Conservation (phyloP, 2,888 invertebrate genomes). For the Gerris lacustris region DNA sequence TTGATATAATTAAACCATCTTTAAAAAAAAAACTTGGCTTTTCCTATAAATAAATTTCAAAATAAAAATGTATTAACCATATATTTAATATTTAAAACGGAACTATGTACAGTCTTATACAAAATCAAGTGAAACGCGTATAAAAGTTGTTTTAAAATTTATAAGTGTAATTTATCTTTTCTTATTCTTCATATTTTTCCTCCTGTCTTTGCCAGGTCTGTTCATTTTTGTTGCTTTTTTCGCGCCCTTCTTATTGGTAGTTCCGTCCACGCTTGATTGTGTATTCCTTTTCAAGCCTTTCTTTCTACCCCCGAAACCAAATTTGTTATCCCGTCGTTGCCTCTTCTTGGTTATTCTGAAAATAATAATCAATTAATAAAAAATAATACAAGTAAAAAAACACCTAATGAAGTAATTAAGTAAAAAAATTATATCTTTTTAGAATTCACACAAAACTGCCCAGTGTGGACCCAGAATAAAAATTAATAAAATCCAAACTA, state of each 20-base stretch:
- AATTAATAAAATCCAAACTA: too few relatives aligned
- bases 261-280: constrained; percentile 58
- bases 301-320: constrained; percentile 93
- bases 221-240: constrained; percentile 26
- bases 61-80: too few relatives aligned
- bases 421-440: too few relatives aligned
- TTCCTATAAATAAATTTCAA: too few relatives aligned
- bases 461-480: too few relatives aligned
- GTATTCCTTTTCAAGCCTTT: constrained; percentile 79
- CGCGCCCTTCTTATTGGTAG: constrained; percentile 37
- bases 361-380: not conserved
- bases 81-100: too few relatives aligned
- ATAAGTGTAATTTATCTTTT: constrained; percentile 21
- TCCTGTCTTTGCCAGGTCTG: constrained; percentile 41
- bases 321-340: constrained; percentile 67
- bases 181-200: constrained; percentile 39
- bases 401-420: not conserved
- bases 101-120: too few relatives aligned
- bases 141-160: not conserved
- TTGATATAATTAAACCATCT: too few relatives aligned
- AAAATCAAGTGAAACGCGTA: too few relatives aligned
- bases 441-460: too few relatives aligned
- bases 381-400: not conserved
- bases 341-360: constrained; percentile 39
- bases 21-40: too few relatives aligned